phyloP scores from a whole-genome alignment of 2,888 invertebrate species.

The Diadegma fenestrale region DNA sequence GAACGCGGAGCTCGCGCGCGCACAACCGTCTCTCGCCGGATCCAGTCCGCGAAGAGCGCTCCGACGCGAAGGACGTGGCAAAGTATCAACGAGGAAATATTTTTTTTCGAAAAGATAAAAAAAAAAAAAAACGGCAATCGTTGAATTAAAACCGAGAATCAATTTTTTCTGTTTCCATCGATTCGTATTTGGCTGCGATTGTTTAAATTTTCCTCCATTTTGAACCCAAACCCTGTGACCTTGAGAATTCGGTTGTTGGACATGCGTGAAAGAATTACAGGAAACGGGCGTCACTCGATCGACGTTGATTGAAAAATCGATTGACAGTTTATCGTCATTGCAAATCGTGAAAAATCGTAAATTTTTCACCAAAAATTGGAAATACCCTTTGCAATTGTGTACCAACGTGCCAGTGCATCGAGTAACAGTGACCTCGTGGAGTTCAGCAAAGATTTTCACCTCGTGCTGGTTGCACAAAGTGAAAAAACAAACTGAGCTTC shows the following conservation, averaged over 20 bases:
- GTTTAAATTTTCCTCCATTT: background rate
- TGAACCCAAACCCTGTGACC: background rate
- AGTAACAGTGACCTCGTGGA: conserved; percentile 4
- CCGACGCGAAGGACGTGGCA: conserved; percentile 80
- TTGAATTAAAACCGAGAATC: background rate
- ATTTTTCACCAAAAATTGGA: background rate
- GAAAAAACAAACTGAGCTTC: background rate
- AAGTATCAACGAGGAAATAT: conserved; percentile 48
- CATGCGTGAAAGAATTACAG: background rate
- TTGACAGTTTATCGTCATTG: background rate
- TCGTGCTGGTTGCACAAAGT: background rate
- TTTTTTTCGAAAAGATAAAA: conserved; percentile 1
- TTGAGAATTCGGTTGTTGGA: background rate
- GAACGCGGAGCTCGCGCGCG: conserved; percentile 68
- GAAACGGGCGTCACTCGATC: background rate
- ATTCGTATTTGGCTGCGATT: background rate
- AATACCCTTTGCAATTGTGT: background rate
- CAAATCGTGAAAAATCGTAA: background rate
- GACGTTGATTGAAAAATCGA: background rate
- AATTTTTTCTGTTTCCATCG: background rate
- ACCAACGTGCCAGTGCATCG: background rate
- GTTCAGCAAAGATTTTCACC: background rate
- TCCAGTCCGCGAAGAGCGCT: conserved; percentile 83
- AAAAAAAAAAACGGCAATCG: background rate
- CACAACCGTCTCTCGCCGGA: conserved; percentile 68